Base-by-base conservation (phyloP, 2,797 vertebrate species). In the Paratrypauchen microcephalus region DNA sequence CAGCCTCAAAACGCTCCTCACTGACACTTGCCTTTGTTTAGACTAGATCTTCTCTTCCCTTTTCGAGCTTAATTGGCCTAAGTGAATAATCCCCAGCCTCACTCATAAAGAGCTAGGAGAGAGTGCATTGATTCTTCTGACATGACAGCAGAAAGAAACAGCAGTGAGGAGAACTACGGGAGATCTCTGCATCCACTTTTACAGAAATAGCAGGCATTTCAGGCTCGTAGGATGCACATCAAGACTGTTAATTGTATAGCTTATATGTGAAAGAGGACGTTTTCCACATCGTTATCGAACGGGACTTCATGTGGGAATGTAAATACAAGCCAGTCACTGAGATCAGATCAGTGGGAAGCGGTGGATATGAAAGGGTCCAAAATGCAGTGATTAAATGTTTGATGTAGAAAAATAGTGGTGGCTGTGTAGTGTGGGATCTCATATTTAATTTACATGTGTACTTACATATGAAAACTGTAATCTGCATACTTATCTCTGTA, bases 61-160 rank as follows among this genome's bases (percentile, higher is more conserved):
- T 65, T 72, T 56, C 1, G 41, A 50, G 47, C 48, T 70, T 84
- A 76, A 84, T 73, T 77, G 74, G 58, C 23, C 36, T 70, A 56
- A 76, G 68, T 76, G 70, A 79, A 75, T 64, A 71, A 80, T 79
- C 48, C 1, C 18, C 64, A 13, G 61, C 77, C 30, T 58, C 71
- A 48, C 15, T 73, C 74, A 75, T 3, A 71, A 62, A 71, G 72
- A 71, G 72, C 77, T 72, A 71, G 64, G 75, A 59, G 66, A 62
- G 56, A 72, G 73, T 66, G 65, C 65, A 77, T 82, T 64, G 70
- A 80, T 82, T 84, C 71, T 73, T 68, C 75, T 72, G 64, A 39
- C 69, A 48, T 77, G 78, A 81, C 72, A 69, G 18, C 71, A 68
- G 28, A 82, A 73, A 62, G 26, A 65, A 65, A 56, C 36, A 66